Percentiles rank a stretch among this genome's conserved stretches.
Evolutionary conservation across 64 coral and sea anemone genomes (phyloP).

Genomic region (Pocillopora verrucosa): DNA sequence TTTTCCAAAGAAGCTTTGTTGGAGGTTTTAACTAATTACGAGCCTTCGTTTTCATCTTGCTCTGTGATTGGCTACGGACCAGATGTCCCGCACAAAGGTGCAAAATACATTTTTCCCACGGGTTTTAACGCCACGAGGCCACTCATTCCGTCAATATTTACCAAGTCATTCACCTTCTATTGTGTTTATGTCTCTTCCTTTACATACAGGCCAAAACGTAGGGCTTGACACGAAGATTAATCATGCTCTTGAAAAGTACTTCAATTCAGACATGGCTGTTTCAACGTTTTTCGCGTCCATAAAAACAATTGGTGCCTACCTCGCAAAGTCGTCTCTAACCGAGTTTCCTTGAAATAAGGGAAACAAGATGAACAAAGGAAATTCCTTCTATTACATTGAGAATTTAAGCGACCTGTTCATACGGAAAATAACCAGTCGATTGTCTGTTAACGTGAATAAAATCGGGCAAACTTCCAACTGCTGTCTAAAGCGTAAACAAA

Average conservation of each 20-base stretch:
- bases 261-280: neutral
- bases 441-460: neutral
- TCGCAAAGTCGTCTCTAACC: neutral
- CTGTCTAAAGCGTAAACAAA: conserved; percentile 3
- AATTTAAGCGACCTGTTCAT: neutral
- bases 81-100: conserved; percentile 27
- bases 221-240: neutral
- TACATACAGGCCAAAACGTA: conserved; percentile 1
- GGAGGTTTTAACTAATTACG: neutral
- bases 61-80: conserved; percentile 30
- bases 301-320: neutral
- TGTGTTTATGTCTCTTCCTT: neutral
- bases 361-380: neutral
- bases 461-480: neutral
- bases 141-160: conserved; percentile 45
- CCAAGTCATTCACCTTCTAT: conserved; percentile 16
- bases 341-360: neutral
- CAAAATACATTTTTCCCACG: conserved; percentile 42
- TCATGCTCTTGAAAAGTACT: neutral
- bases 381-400: neutral
- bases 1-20: neutral
- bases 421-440: neutral
- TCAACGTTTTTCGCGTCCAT: neutral
- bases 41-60: neutral
- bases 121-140: conserved; percentile 43